Evolutionary conservation across 2,888 invertebrate genomes (phyloP).

Genomic region (Mystacides longicornis): DNA sequence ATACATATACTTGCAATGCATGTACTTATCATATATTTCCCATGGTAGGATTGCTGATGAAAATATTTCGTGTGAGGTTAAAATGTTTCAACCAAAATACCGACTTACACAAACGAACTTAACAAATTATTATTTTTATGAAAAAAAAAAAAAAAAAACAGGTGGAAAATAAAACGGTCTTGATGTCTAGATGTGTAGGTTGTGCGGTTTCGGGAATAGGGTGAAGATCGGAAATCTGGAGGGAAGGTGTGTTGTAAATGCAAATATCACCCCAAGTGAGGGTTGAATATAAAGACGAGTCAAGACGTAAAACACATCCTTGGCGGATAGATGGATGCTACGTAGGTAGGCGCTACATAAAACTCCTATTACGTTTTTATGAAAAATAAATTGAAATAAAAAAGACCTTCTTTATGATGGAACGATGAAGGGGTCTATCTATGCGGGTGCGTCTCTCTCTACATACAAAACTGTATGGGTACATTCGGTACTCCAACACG

Average conservation of each 20-base stretch:
- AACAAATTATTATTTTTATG: no score
- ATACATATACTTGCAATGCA: no score
- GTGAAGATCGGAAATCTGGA: neutral
- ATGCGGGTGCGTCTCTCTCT: neutral
- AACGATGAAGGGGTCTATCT: slow-evolving; percentile 8
- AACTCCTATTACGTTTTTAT: slow-evolving; percentile 22
- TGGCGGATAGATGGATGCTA: neutral
- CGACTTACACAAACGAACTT: no score
- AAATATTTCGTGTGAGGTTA: no score
- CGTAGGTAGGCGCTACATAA: slow-evolving; percentile 15
- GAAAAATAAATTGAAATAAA: slow-evolving; percentile 24
- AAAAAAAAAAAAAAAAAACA: no score
- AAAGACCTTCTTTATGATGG: slow-evolving; percentile 13
- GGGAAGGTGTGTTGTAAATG: slow-evolving; percentile 13
- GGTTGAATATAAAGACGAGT: slow-evolving; percentile 10
- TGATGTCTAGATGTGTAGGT: no score
- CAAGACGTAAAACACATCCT: slow-evolving; percentile 21
- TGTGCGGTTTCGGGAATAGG: neutral
- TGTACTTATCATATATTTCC: no score
- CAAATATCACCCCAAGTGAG: slow-evolving; percentile 11
- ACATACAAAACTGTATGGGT: neutral
- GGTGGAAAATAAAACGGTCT: no score
- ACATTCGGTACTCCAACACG: neutral
- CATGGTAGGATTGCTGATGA: no score
- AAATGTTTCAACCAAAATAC: no score